Conservation (phyloP, 2,888 invertebrate species). For the Rhogogaster chlorosoma region DNA sequence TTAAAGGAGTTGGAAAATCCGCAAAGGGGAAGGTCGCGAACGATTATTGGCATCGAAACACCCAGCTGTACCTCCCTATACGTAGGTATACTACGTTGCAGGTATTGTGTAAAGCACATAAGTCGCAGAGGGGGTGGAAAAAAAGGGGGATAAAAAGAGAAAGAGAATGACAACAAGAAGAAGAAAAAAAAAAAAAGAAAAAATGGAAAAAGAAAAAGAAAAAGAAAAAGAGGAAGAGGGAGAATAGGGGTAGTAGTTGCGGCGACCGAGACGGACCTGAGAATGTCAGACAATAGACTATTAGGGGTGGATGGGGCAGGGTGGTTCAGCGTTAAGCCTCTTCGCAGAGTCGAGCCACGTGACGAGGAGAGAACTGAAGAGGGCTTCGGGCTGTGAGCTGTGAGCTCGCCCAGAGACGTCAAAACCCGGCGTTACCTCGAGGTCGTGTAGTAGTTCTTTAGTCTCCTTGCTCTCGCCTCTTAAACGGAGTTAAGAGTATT, state of each 20-base stretch:
- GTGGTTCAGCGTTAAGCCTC: constrained; percentile 73
- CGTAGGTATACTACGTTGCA: not conserved
- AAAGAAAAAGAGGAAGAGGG: not conserved
- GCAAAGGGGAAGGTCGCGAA: constrained; percentile 16
- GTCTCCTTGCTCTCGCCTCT: not conserved
- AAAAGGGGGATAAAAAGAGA: not conserved
- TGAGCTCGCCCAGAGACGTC: not conserved
- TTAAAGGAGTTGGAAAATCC: not conserved
- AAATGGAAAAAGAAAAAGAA: not conserved
- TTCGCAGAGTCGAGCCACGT: constrained; percentile 56
- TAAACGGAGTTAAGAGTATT: constrained; percentile 34
- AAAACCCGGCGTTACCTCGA: not conserved
- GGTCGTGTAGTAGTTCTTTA: constrained; percentile 18
- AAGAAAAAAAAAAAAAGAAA: constrained; percentile 51
- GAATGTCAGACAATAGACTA: constrained; percentile 75
- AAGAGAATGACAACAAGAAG: not conserved
- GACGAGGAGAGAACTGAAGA: constrained; percentile 17
- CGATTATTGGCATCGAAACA: constrained; percentile 4
- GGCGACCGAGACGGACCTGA: constrained; percentile 22
- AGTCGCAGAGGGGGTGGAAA: not conserved
- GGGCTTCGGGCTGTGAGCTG: constrained; percentile 11
- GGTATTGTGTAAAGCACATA: not conserved
- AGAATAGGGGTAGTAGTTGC: not conserved
- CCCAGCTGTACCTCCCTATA: not conserved
- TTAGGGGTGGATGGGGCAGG: constrained; percentile 63